Conservation (phyloP, 2,113 vertebrate genomes). For the Zosterops japonicus region DNA sequence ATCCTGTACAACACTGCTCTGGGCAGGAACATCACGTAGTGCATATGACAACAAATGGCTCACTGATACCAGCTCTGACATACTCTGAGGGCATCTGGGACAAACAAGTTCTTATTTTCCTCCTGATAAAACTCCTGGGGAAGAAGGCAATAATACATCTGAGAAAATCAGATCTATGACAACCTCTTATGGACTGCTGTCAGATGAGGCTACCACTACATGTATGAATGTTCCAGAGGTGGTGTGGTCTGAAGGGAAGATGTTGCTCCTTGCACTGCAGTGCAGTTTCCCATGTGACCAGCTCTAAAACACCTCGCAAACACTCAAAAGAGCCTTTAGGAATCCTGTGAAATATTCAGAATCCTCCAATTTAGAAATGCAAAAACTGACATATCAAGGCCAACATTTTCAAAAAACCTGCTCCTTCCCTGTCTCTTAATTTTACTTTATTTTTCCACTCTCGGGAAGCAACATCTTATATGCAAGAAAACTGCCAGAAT, state of each 20-base stretch:
- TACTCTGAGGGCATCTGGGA: not conserved
- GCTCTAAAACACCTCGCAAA: not conserved
- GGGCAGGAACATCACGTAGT: not conserved
- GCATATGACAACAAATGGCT: not conserved
- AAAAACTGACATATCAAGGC: not conserved
- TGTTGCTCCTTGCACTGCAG: not conserved
- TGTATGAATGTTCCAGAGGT: not conserved
- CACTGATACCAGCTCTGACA: not conserved
- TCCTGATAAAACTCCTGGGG: not conserved
- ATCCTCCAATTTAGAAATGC: not conserved
- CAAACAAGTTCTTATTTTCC: not conserved
- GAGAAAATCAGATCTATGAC: not conserved
- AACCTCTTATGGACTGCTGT: not conserved
- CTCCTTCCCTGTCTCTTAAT: not conserved
- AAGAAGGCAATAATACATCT: not conserved
- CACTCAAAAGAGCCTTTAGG: not conserved
- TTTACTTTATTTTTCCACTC: not conserved
- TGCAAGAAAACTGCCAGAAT: not conserved
- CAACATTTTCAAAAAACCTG: not conserved
- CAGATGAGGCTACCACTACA: not conserved
- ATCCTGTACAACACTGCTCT: not conserved
- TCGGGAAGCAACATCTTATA: not conserved
- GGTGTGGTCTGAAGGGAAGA: not conserved
- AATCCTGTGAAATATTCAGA: not conserved
- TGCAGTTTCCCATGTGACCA: not conserved